These are phyloP conservation scores for Encarsia formosa DNA, from an alignment of 2,888 invertebrate species.

Conservation along the genomic window DNA sequence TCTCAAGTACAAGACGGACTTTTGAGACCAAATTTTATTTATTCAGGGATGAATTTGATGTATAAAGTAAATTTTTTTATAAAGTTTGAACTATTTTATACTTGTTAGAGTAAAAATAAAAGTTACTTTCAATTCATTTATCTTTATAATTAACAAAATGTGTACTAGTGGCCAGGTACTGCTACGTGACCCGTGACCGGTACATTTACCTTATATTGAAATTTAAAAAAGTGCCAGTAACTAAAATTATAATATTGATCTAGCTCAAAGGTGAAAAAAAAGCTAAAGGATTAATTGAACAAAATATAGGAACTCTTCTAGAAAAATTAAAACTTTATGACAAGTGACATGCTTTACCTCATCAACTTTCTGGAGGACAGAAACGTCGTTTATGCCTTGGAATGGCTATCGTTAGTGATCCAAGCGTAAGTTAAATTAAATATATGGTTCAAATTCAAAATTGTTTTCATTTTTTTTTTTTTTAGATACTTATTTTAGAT, in stretches of 20 bases:
- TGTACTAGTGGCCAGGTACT: no score
- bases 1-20: no score
- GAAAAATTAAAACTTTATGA: conserved; percentile 61
- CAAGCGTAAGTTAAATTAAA: conserved; percentile 49
- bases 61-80: no score
- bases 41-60: no score
- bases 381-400: conserved; percentile 80
- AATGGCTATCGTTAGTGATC: conserved; percentile 75
- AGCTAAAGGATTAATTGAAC: conserved; percentile 48
- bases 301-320: conserved; percentile 57
- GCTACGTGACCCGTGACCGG: no score
- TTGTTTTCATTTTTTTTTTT: not conserved
- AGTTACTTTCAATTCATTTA: not conserved
- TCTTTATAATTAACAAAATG: not conserved
- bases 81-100: not conserved
- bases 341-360: conserved; percentile 59
- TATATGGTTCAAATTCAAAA: not conserved
- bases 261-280: conserved; percentile 60
- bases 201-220: no score
- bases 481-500: conserved; percentile 60
- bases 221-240: no score
- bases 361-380: conserved; percentile 81
- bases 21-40: no score
- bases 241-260: conserved; percentile 25
- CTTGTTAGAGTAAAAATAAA: not conserved